A percentile compares a stretch with the other conserved stretches of the same genome.
phyloP scores from a whole-genome alignment of 2,797 vertebrate genomes.

The Pangasius mekongensis region DNA sequence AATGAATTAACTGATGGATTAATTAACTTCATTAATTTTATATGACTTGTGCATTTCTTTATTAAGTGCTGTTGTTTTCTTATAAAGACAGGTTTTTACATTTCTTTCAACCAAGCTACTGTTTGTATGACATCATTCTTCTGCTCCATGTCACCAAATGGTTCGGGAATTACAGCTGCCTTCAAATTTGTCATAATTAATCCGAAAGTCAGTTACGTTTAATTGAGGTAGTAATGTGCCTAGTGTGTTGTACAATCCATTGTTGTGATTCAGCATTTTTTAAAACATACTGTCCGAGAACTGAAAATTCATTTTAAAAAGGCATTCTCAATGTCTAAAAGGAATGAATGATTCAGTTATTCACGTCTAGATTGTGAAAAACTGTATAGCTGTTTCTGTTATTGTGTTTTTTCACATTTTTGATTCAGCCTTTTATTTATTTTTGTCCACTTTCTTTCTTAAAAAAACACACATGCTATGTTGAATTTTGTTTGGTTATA shows the following conservation, averaged over 20 bases:
- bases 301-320: not conserved
- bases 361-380: not conserved
- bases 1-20: not conserved
- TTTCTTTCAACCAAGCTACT: not conserved
- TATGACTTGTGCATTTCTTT: not conserved
- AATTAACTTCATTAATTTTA: not conserved
- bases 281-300: not conserved
- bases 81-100: not conserved
- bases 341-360: not conserved
- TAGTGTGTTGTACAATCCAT: not conserved
- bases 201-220: not conserved
- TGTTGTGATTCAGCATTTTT: not conserved
- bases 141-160: not conserved
- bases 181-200: no score
- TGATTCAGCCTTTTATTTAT: not conserved
- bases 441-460: slow-evolving; percentile 31
- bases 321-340: not conserved
- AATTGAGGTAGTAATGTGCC: not conserved
- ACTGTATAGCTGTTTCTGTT: not conserved
- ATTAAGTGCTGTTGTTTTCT: not conserved
- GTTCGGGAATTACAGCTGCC: not conserved
- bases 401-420: not conserved
- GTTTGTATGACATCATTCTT: not conserved
- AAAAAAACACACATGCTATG: slow-evolving; percentile 42
- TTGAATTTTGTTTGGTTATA: not conserved